Evolutionary conservation across 2,113 vertebrate genomes (phyloP), one percentile per base, ranked within the genome.

Genomic region (Phocoena phocoena): DNA sequence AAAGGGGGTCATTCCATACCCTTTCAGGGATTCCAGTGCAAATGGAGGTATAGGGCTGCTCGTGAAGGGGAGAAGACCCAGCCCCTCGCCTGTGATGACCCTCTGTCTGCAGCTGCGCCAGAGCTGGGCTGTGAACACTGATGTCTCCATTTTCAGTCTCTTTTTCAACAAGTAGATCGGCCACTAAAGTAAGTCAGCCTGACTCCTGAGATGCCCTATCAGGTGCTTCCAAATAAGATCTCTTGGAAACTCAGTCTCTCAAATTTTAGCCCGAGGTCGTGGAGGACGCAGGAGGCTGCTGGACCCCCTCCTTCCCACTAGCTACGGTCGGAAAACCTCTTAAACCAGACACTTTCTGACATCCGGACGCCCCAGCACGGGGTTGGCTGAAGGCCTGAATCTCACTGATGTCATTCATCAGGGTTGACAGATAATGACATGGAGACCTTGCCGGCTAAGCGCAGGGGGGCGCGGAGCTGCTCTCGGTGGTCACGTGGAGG

Each of bases 121-220:
- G 71, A 62, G 41, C 65, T 9, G 36, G 58, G 60, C 68, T 85
- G 60, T 18, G 44, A 71, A 84, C n/a, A 28, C 14, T 9, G 14
- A 3, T 1, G 0, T 31, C 41, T 25, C 0, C 1, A 1, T 15
- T 47, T 44, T n/a, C 21, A 1, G 21, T 26, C 50, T 79, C 63
- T 62, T 55, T 63, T 25, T 28, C 53, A 38, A 33, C 20, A 60
- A 50, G 18, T 4, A 6, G 15, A 47, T 14, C 13, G 14, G 41
- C 33, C 20, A 0, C 1, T 36, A 13, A 36, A 8, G 28, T 6
- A 2, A 36, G 50, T 28, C 63, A 15, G 0, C 73, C 84, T 7
- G 3, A 2, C 55, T 0, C 62, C 23, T 1, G 41, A 17, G 9
- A 1, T 0, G 50, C n/a, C 3, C 0, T 6, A 5, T 17, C 6